Evolutionary conservation across 1,140 invertebrate genomes (phyloP), one percentile per base, ranked within the genome.

Genomic region (Heliconius himera): DNA sequence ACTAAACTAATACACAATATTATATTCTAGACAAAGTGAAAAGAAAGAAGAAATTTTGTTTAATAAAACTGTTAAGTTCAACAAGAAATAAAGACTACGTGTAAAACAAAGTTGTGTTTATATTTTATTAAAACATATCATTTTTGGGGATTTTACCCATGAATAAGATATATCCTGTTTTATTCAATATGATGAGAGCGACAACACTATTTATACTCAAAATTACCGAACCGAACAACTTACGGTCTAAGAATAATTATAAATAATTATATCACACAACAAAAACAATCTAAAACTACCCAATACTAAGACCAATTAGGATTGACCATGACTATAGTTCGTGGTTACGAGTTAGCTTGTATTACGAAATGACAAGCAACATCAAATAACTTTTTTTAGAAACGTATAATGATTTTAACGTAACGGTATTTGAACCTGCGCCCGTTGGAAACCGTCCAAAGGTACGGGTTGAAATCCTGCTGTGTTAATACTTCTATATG

Each of bases 261-360:
- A 66, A n/a, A 66, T 66, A 26, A 26, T 66, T 66, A 66, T 66
- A 66, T 66, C 60, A 66, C 60, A 66, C 26, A 29, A 4, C 60
- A 66, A 66, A 56, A 66, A 4, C 22, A 66, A 4, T 29, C 26
- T 29, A 66, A 66, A 13, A 13, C 26, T 66, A 66, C 4, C 5
- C n/a, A 60, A 60, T 60, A 60, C 54, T 60, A 60, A 46, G 41
- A 46, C 13, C 16, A n/a, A n/a, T 46, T 22, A 60, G 8, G 2
- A 60, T 66, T 29, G 5, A 29, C 13, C 2, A 29, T 66, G 56
- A 60, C 56, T 60, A 9, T 3, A 66, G 11, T 60, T 26, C 56
- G 3, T 60, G 3, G 9, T 66, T 26, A 66, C 13, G 60, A 66
- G 60, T 66, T 51, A 20, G 16, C 5, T 51, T 46, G 41, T 46